Percentiles rank a stretch among this genome's conserved stretches.
Evolutionary conservation across 2,113 vertebrate species (phyloP).

Genomic region (Uria aalge): DNA sequence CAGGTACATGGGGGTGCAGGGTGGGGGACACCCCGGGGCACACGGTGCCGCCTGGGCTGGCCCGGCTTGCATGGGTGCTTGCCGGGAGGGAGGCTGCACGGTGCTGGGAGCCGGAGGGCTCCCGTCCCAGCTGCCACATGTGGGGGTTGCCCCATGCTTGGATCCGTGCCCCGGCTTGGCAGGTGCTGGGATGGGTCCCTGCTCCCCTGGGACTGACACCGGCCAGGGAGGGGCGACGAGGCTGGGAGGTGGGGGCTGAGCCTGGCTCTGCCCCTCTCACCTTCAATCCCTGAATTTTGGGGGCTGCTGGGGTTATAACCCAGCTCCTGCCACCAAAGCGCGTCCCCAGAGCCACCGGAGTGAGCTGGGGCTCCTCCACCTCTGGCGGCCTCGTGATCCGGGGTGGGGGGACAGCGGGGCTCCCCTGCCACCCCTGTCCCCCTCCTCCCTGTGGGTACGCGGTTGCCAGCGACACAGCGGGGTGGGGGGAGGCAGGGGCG

Average conservation of each 20-base stretch:
- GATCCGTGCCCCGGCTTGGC: fast-evolving
- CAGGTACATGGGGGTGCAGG: conserved; percentile 20
- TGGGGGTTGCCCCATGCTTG: background rate
- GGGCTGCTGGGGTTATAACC: background rate
- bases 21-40: background rate
- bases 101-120: background rate
- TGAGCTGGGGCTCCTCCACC: fast-evolving
- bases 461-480: background rate
- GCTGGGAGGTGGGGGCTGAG: background rate
- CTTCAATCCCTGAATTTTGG: background rate
- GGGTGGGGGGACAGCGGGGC: background rate
- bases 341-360: fast-evolving
- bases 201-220: fast-evolving
- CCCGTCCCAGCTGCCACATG: background rate
- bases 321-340: fast-evolving
- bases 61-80: background rate
- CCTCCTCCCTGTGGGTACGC: fast-evolving
- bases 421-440: background rate
- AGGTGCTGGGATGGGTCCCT: background rate
- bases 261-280: background rate
- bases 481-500: fast-evolving
- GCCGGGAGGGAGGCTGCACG: background rate
- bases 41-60: background rate
- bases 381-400: fast-evolving
- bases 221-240: fast-evolving